phyloP scores from a whole-genome alignment of 2,888 invertebrate genomes.

The Endomychus coccineus region DNA sequence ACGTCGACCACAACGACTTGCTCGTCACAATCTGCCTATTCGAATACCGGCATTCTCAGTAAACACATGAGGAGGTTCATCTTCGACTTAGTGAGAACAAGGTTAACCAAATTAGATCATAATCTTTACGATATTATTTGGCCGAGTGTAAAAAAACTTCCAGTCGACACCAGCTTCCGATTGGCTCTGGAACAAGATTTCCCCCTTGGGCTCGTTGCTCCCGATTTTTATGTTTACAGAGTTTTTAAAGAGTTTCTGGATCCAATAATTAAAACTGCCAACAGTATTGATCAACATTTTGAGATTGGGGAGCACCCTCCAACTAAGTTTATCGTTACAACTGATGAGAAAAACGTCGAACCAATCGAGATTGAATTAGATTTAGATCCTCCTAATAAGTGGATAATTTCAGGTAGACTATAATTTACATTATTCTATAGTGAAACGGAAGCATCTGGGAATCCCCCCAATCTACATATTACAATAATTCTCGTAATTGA shows the following conservation, averaged over 20 bases:
- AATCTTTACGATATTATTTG: slow-evolving; percentile 83
- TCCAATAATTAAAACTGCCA: slow-evolving; percentile 73
- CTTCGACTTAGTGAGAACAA: slow-evolving; percentile 66
- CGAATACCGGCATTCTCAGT: background rate
- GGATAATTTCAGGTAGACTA: slow-evolving; percentile 50
- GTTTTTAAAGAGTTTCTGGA: slow-evolving; percentile 77
- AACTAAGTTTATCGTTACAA: slow-evolving; percentile 46
- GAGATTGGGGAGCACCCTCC: slow-evolving; percentile 60
- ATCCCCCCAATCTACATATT: background rate
- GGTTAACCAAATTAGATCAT: slow-evolving; percentile 76
- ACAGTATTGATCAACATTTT: slow-evolving; percentile 59
- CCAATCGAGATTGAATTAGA: slow-evolving; percentile 46
- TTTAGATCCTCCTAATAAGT: slow-evolving; percentile 64
- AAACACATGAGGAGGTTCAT: slow-evolving; percentile 66
- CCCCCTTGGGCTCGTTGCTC: slow-evolving; percentile 69
- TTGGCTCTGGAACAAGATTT: slow-evolving; percentile 63
- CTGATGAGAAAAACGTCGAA: slow-evolving; percentile 26
- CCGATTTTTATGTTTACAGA: slow-evolving; percentile 78
- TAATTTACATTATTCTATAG: background rate
- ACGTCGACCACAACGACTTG: slow-evolving; percentile 44
- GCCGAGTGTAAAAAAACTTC: slow-evolving; percentile 78
- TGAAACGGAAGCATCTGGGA: slow-evolving; percentile 1
- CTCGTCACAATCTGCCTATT: slow-evolving; percentile 40
- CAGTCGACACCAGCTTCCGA: slow-evolving; percentile 49
- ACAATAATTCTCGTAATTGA: background rate